Percentiles rank a stretch among this genome's conserved stretches.
These are phyloP conservation scores for Urocynchramus pylzowi DNA, from an alignment of 2,113 vertebrate genomes.

Conservation along the genomic window DNA sequence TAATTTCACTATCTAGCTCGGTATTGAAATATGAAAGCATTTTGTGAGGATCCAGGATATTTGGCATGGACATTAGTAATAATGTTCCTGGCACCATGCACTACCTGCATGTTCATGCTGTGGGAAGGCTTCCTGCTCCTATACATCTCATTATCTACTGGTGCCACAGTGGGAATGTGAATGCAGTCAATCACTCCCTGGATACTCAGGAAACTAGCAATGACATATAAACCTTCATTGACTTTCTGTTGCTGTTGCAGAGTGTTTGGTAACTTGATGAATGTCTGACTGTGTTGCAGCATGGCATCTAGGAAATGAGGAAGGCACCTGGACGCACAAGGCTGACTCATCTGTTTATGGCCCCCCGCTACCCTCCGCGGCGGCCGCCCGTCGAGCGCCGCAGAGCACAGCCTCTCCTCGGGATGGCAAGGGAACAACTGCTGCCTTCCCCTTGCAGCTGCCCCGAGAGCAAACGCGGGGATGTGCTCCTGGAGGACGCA, in stretches of 20 bases:
- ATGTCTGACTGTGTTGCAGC: constrained; percentile 7
- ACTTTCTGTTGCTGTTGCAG: constrained; percentile 43
- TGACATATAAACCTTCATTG: constrained; percentile 48
- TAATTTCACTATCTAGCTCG: background rate
- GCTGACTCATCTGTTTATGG: constrained; percentile 57
- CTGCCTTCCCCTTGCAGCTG: background rate
- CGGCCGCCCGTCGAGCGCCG: background rate
- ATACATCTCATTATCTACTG: constrained; percentile 65
- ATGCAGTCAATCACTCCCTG: constrained; percentile 44
- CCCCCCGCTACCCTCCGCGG: background rate
- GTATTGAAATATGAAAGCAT: constrained; percentile 17
- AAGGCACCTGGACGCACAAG: background rate
- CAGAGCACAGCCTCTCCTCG: background rate
- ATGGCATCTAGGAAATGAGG: constrained; percentile 26
- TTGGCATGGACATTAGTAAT: constrained; percentile 21
- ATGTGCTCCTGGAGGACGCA: accelerated
- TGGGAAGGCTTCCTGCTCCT: constrained; percentile 44
- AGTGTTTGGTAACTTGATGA: constrained; percentile 56
- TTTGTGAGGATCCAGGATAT: constrained; percentile 31
- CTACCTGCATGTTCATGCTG: constrained; percentile 18
- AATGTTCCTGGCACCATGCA: constrained; percentile 5
- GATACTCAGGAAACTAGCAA: constrained; percentile 46
- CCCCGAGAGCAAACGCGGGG: background rate
- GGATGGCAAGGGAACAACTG: background rate
- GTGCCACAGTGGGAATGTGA: constrained; percentile 46